Evolutionary conservation across 2,888 invertebrate genomes (phyloP).

Genomic region (Gastracanthus pulcherrimus): DNA sequence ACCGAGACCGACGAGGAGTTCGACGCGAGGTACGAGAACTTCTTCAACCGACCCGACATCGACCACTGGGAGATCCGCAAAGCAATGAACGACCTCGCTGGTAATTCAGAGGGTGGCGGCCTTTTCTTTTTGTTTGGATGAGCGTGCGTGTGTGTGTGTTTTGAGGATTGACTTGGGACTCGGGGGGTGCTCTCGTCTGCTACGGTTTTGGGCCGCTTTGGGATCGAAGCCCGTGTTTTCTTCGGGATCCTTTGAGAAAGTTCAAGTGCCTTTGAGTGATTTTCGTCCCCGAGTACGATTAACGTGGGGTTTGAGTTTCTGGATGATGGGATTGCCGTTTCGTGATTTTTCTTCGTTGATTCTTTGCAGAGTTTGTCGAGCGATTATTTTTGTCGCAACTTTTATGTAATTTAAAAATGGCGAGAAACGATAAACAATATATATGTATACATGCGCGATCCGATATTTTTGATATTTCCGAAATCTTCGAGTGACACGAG

Average conservation of each 20-base stretch:
- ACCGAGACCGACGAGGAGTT: slow-evolving; percentile 90
- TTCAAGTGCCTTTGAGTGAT: neutral
- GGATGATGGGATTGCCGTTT: neutral
- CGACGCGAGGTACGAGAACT: slow-evolving; percentile 89
- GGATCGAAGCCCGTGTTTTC: neutral
- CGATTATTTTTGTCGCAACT: slow-evolving; percentile 28
- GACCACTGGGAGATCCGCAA: slow-evolving; percentile 97
- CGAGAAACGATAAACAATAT: slow-evolving; percentile 38
- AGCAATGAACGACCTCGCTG: slow-evolving; percentile 89
- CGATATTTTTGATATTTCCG: neutral
- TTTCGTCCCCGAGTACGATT: neutral
- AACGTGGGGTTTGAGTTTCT: neutral
- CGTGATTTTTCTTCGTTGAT: neutral
- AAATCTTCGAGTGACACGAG: neutral
- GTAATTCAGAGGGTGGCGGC: slow-evolving; percentile 62
- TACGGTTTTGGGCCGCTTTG: neutral
- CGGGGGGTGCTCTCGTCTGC: no score
- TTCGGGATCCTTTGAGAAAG: neutral
- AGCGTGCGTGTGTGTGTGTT: neutral
- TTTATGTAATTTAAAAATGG: slow-evolving; percentile 56
- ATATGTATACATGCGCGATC: neutral
- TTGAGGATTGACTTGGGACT: no score
- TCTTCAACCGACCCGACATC: slow-evolving; percentile 91
- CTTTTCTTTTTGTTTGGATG: neutral
- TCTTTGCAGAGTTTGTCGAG: neutral